Base-by-base conservation (phyloP, 2,888 invertebrate genomes). In the Uloborus plumipes region DNA sequence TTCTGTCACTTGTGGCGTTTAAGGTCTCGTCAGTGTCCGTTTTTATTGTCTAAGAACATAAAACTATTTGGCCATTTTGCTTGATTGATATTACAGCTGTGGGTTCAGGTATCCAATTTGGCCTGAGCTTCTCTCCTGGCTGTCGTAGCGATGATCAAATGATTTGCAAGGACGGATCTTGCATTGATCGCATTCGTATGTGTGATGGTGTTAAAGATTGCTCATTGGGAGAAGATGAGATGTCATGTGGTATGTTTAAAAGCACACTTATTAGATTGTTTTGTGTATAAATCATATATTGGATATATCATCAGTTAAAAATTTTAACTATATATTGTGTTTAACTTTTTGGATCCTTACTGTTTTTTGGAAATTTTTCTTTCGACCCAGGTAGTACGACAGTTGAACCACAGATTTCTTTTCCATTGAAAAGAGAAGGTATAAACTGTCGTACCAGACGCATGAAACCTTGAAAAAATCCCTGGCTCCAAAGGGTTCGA, bases 131-230 rank as follows among this genome's bases (percentile, higher is more conserved):
- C 53, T 51, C 51, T 55, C 65, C 65, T 66, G 61, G 70, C n/a
- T 84, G 84, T 51, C 84, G 84, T 39, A 79, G 84, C 61, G 84
- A 84, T 67, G 79, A 67, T 61, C 84, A 84, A 72, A 79, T 80
- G 75, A 70, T 79, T 53, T 86, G 86, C 62, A n/a, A 64, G 3
- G 82, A 85, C 66, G 86, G 86, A 26, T 84, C 78, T 55, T 86
- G 86, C 53, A 84, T 86, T 74, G 79, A 82, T 65, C 31, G 62
- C 20, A 62, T 69, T 64, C 62, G 77, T 20, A 69, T 84, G 53
- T 86, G 86, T 75, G 86, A 86, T 83, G 78, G 85, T 15, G 73
- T 74, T 58, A 50, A 66, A n/a, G 86, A 86, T 74, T 86, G 86
- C 75, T 77, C 78, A 11, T 86, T 86, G 64, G 79, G 80, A 53